A percentile compares a stretch with the other conserved stretches of the same genome.
phyloP scores from a whole-genome alignment of 2,888 invertebrate species.

The Caenorhabditis sinica region DNA sequence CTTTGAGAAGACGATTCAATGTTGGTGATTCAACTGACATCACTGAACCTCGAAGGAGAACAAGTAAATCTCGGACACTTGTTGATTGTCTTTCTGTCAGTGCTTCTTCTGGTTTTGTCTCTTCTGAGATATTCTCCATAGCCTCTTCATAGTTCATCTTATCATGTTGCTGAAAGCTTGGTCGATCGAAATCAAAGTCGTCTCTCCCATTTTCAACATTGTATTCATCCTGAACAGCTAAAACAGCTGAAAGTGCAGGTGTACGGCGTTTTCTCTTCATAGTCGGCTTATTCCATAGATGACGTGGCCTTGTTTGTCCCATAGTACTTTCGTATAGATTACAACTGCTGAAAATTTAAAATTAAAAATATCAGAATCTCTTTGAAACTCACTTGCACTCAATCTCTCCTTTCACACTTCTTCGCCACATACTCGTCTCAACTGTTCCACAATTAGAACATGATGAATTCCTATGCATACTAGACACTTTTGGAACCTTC shows the following conservation, averaged over 20 bases:
- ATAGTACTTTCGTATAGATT: constrained; percentile 39
- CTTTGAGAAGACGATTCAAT: too few relatives aligned
- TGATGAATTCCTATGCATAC: constrained; percentile 36
- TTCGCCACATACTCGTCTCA: constrained; percentile 48
- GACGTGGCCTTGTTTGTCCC: constrained; percentile 14
- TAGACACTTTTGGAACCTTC: neutral
- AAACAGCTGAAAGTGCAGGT: neutral
- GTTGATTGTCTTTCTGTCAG: too few relatives aligned
- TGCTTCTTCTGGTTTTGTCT: too few relatives aligned
- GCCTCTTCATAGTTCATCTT: too few relatives aligned
- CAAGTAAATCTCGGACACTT: too few relatives aligned
- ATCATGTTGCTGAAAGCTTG: too few relatives aligned
- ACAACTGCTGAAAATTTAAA: constrained; percentile 37
- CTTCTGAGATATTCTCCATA: too few relatives aligned
- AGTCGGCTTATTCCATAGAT: constrained; percentile 50
- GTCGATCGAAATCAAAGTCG: too few relatives aligned
- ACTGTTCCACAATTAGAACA: constrained; percentile 48
- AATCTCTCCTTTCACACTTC: constrained; percentile 29
- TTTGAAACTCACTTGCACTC: constrained; percentile 52
- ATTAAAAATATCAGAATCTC: neutral
- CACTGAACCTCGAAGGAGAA: too few relatives aligned
- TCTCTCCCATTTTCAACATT: too few relatives aligned
- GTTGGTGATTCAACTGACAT: too few relatives aligned
- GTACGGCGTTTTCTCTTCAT: constrained; percentile 36
- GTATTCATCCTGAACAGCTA: neutral